Evolutionary conservation across 2,797 vertebrate species (phyloP), one percentile per base, ranked within the genome.

Genomic region (Mycteria americana): DNA sequence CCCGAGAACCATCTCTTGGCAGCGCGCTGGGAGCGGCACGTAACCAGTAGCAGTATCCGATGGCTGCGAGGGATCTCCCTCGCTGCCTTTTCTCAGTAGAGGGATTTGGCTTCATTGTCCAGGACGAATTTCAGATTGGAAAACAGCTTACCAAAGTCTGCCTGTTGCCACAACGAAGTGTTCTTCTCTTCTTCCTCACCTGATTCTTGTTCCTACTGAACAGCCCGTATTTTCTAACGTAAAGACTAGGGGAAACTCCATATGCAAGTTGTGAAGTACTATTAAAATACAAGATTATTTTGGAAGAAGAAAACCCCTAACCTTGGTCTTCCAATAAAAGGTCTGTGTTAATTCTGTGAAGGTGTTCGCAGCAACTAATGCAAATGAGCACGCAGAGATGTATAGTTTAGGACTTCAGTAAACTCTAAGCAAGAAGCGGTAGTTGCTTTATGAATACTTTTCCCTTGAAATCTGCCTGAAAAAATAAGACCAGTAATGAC

Each of bases 391-490:
- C 2, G 1, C 25, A 6, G 41, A 16, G 48, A 31, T 22, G 10
- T 31, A 25, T 7, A 13, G 54, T 3, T 43, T 7, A 41, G 75
- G 25, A 30, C 48, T 54, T 25, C 5, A 2, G 15, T 18, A 27
- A 51, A 19, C 60, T 72, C 33, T 4, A 6, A 45, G 56, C 43
- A 12, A 56, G 57, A 64, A 63, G 76, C 3, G 1, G 67, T 25
- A 12, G 72, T 10, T 19, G 48, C 69, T 85, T 57, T 39, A 23
- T 45, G 65, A 88, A 69, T 54, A 22, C 35, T 43, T 67, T 88
- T 76, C 77, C 85, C 56, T 94, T 91, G 90, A 59, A 89, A 70
- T 70, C 35, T 81, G 67, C 84, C 23, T 79, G 39, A n/a, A 60
- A 46, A 78, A 79, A 48, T 8, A 54, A 50, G 54, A 59, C 51